Evolutionary conservation across 2,797 vertebrate genomes (phyloP).

Genomic region (Enteromius paludinosus): DNA sequence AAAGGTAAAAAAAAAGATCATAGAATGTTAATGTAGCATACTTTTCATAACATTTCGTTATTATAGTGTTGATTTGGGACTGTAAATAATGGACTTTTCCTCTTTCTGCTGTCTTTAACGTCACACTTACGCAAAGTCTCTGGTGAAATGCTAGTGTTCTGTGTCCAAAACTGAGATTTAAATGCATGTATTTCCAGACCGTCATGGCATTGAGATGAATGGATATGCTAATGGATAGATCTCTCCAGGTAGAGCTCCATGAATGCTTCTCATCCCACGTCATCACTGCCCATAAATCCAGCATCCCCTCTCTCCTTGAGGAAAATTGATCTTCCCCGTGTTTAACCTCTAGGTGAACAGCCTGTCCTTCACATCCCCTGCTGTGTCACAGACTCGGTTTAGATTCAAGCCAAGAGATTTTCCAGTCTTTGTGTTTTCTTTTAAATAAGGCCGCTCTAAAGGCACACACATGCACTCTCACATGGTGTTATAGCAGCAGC

Average conservation of each 20-base stretch:
- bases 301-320: slow-evolving; percentile 6
- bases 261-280: slow-evolving; percentile 1
- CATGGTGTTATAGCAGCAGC: neutral
- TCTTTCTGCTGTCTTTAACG: neutral
- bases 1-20: no score
- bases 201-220: neutral
- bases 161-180: neutral
- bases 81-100: neutral
- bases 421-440: slow-evolving; percentile 7
- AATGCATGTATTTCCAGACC: neutral
- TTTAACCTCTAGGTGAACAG: slow-evolving; percentile 4
- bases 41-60: neutral
- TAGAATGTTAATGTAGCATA: neutral
- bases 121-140: neutral
- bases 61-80: neutral
- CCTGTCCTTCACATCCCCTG: slow-evolving; percentile 11
- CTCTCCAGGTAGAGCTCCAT: neutral
- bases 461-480: neutral
- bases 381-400: neutral
- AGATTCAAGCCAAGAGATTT: neutral
- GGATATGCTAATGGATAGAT: neutral
- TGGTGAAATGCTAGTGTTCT: neutral
- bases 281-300: slow-evolving; percentile 27
- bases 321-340: slow-evolving; percentile 10
- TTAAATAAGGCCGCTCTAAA: neutral